These are phyloP conservation scores for Choreutis nemorana DNA, from an alignment of 2,888 invertebrate genomes.

Conservation along the genomic window DNA sequence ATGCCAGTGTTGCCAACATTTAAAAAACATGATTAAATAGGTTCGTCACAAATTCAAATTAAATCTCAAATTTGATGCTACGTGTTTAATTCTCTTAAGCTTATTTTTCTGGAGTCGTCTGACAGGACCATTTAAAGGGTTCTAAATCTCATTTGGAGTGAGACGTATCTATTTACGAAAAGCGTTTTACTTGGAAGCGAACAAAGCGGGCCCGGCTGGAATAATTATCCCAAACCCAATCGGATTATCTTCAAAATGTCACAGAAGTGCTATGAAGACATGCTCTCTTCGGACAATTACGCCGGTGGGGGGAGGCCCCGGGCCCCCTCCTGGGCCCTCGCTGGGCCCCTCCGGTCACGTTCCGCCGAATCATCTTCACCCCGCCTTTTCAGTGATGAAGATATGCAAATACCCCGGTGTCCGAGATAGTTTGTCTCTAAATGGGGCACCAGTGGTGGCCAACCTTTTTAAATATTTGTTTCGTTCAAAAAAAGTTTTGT, in stretches of 20 bases:
- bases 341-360: slow-evolving; percentile 26
- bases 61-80: too few relatives aligned
- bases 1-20: too few relatives aligned
- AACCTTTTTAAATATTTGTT: slow-evolving; percentile 21
- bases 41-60: too few relatives aligned
- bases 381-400: slow-evolving; percentile 50
- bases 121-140: too few relatives aligned
- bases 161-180: too few relatives aligned
- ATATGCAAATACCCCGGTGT: slow-evolving; percentile 45
- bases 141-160: too few relatives aligned
- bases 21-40: too few relatives aligned
- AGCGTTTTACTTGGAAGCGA: slow-evolving; percentile 18
- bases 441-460: slow-evolving; percentile 10
- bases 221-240: slow-evolving; percentile 49
- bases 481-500: too few relatives aligned
- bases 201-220: slow-evolving; percentile 18
- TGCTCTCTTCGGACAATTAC: slow-evolving; percentile 41
- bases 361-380: slow-evolving; percentile 57
- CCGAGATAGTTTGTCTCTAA: slow-evolving; percentile 28
- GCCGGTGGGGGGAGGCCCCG: slow-evolving; percentile 16
- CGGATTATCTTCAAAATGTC: slow-evolving; percentile 48
- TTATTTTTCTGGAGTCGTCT: too few relatives aligned
- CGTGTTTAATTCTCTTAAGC: too few relatives aligned
- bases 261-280: slow-evolving; percentile 46
- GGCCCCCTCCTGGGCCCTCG: slow-evolving; percentile 11